Percentiles rank a stretch among this genome's conserved stretches.
Conservation (phyloP, 1,140 invertebrate species). For the Andricus grossulariae region DNA sequence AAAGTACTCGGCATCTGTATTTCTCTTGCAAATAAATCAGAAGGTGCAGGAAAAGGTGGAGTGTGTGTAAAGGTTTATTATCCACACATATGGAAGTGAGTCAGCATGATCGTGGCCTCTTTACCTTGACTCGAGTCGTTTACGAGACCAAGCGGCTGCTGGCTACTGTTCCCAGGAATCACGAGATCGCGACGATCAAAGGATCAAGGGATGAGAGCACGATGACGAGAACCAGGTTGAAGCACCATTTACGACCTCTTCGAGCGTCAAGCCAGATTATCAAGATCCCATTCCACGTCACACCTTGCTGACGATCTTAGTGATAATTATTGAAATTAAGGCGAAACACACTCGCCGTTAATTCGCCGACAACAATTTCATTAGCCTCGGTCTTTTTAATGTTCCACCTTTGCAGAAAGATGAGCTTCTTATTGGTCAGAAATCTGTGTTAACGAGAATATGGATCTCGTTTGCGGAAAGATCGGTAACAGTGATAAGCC, state of each 20-base stretch:
- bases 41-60: too few species aligned
- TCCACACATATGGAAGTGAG: slow-evolving; percentile 30
- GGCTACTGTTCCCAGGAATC: slow-evolving; percentile 65
- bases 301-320: slow-evolving; percentile 56
- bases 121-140: slow-evolving; percentile 66
- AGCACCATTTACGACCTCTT: slow-evolving; percentile 57
- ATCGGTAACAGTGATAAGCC: background rate
- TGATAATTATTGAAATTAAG: slow-evolving; percentile 61
- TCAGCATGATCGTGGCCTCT: slow-evolving; percentile 61
- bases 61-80: too few species aligned
- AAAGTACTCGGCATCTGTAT: too few species aligned
- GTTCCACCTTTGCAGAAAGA: background rate
- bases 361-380: slow-evolving; percentile 61
- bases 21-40: too few species aligned
- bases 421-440: background rate
- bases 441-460: slow-evolving; percentile 15
- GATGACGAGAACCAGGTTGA: slow-evolving; percentile 48
- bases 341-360: slow-evolving; percentile 60
- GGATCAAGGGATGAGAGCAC: slow-evolving; percentile 57
- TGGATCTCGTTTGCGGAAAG: background rate
- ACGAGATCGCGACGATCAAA: slow-evolving; percentile 62
- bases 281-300: slow-evolving; percentile 61
- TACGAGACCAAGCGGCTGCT: slow-evolving; percentile 51
- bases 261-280: slow-evolving; percentile 60
- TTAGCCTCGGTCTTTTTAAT: slow-evolving; percentile 42